Percentiles rank a stretch among this genome's conserved stretches.
phyloP scores from a whole-genome alignment of 2,113 vertebrate genomes.

The Alaudala cheleensis region DNA sequence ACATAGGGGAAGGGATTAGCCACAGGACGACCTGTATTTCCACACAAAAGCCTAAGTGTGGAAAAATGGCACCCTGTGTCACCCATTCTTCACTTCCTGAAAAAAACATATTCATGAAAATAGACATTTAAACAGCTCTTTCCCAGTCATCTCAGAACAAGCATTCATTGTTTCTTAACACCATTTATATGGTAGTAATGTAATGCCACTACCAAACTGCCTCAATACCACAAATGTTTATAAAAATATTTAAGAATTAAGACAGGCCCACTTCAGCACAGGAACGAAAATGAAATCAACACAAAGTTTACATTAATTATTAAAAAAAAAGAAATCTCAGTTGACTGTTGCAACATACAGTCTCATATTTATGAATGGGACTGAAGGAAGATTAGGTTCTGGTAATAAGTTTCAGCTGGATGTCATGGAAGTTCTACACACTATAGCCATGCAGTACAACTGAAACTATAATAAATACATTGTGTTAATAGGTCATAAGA shows the following conservation, averaged over 20 bases:
- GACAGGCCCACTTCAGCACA: neutral
- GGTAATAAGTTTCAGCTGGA: neutral
- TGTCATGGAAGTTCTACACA: neutral
- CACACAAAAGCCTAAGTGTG: constrained; percentile 73
- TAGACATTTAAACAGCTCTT: constrained; percentile 71
- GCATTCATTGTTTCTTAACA: constrained; percentile 37
- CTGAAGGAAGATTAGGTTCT: neutral
- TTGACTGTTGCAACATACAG: neutral
- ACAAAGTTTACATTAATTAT: neutral
- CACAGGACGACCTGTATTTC: constrained; percentile 76
- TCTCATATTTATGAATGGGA: neutral
- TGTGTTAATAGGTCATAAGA: neutral
- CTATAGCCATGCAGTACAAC: neutral
- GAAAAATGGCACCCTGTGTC: constrained; percentile 61
- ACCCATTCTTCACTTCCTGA: constrained; percentile 62
- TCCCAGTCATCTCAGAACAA: constrained; percentile 74
- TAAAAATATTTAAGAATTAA: neutral
- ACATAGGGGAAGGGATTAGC: constrained; percentile 68
- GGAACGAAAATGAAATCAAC: neutral
- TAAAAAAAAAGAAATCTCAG: neutral
- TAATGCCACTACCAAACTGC: neutral
- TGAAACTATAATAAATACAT: neutral
- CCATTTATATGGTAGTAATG: neutral
- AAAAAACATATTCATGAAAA: constrained; percentile 63
- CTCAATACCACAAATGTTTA: neutral